Evolutionary conservation across 2,888 invertebrate genomes (phyloP).

Genomic region (Chydorus sphaericus): DNA sequence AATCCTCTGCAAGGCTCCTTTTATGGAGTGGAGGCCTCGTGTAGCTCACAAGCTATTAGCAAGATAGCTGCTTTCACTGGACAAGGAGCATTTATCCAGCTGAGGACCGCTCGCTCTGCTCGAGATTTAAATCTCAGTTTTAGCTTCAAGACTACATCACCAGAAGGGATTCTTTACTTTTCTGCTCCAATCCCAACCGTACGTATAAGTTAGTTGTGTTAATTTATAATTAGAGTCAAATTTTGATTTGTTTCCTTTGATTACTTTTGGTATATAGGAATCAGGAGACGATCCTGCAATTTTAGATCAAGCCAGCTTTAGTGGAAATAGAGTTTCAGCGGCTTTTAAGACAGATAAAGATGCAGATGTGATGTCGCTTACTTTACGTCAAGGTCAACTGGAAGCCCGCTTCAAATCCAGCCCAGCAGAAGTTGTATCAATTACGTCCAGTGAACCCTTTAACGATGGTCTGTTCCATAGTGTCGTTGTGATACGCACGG

Average conservation of each 20-base stretch:
- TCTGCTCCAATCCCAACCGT: conserved; percentile 37
- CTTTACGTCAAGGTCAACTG: conserved; percentile 9
- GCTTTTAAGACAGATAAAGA: conserved; percentile 5
- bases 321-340: neutral
- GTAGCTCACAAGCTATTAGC: conserved; percentile 30
- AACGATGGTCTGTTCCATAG: conserved; percentile 64
- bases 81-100: conserved; percentile 60
- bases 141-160: conserved; percentile 54
- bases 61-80: conserved; percentile 61
- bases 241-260: conserved; percentile 9
- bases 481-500: conserved; percentile 27
- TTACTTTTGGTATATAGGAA: no score
- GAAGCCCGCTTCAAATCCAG: conserved; percentile 8
- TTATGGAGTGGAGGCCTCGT: conserved; percentile 56
- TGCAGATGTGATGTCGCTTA: conserved; percentile 1
- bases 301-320: no score
- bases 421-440: conserved; percentile 5
- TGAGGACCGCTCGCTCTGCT: conserved; percentile 47
- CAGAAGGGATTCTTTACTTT: conserved; percentile 51
- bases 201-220: neutral
- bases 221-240: neutral
- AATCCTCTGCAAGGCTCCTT: conserved; percentile 35
- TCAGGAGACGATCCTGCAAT: conserved; percentile 16
- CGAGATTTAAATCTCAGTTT: conserved; percentile 53
- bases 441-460: conserved; percentile 34